Evolutionary conservation across 1,140 invertebrate species (phyloP), one percentile per base, ranked within the genome.

Genomic region (Pachypeltis micranthus): DNA sequence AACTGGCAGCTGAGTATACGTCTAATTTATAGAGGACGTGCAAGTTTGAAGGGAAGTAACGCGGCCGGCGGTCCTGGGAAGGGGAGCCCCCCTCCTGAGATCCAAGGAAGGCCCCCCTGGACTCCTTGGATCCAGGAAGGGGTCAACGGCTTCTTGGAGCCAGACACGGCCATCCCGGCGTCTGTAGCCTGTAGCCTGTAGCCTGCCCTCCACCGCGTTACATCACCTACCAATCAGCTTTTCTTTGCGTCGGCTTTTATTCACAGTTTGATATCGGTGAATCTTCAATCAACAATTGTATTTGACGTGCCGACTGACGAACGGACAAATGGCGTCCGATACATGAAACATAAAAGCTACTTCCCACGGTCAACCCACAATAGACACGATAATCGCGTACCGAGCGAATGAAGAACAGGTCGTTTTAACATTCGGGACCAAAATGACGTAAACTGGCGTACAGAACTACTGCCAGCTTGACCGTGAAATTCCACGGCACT

Each of bases 1-100:
- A 51, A 51, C 47, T 51, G 47, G 47, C 47, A 51, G 47, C 47
- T 51, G 47, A 51, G 47, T 51, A 51, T 51, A 51, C 47, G 47
- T 51, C 47, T 51, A 51, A 51, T 51, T 51, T 51, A 51, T 51
- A 51, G 47, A 10, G 47, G 47, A 51, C 47, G 47, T 21, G 47
- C 47, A 51, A 51, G 47, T 51, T 51, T 51, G 47, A 51, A 51
- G 47, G 47, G 47, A 21, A 51, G 47, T 51, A 51, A 51, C 47
- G 47, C 47, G 47, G 12, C 47, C 47, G 47, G 47, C 47, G 47
- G 47, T 51, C 47, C 47, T 4, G 47, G 47, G 4, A 21, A 21
- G 10, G 4, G 7, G 47, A 21, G 47, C 12, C 47, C 47, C 47
- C 47, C 23, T 3, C n/a, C n/a, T n/a, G n/a, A n/a, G n/a, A n/a